Conservation (phyloP, 2,888 invertebrate species). For the Vandiemenella viatica region DNA sequence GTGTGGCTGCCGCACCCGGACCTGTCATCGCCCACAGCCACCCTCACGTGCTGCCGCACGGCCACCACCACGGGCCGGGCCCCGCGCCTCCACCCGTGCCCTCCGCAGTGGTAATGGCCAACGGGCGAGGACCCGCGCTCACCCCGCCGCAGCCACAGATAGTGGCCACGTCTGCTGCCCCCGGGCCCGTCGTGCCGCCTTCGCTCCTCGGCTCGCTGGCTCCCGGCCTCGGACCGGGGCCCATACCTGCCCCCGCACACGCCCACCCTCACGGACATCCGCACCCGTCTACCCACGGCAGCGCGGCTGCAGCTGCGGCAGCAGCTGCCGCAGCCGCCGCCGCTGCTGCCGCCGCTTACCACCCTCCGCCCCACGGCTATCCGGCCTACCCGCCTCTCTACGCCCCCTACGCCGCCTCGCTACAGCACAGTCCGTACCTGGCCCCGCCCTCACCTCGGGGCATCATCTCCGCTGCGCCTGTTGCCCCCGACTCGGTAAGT, state of each 20-base stretch:
- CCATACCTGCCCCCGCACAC: slow-evolving; percentile 12
- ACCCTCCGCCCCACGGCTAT: slow-evolving; percentile 23
- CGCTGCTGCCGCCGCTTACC: slow-evolving; percentile 19
- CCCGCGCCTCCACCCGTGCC: too few relatives aligned
- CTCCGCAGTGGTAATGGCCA: slow-evolving; percentile 3
- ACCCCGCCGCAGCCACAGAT: slow-evolving; percentile 3
- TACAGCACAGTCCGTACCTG: slow-evolving; percentile 59
- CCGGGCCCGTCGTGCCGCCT: slow-evolving; percentile 11
- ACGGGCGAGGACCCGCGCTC: slow-evolving; percentile 22
- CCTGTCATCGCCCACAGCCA: slow-evolving; percentile 26
- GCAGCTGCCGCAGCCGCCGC: slow-evolving; percentile 12
- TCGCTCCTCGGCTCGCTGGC: slow-evolving; percentile 3
- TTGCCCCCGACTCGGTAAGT: not conserved
- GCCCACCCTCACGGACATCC: slow-evolving; percentile 21
- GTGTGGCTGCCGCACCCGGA: slow-evolving; percentile 35
- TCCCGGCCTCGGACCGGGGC: slow-evolving; percentile 7
- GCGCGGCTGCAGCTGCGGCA: too few relatives aligned
- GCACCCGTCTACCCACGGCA: slow-evolving; percentile 12
- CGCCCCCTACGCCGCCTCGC: slow-evolving; percentile 54
- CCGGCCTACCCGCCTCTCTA: slow-evolving; percentile 52
- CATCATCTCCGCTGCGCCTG: not conserved
- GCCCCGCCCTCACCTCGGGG: slow-evolving; percentile 22
- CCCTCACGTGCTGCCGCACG: too few relatives aligned
- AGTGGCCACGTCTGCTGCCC: slow-evolving; percentile 6
- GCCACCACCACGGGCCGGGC: slow-evolving; percentile 3